Evolutionary conservation across 1,140 invertebrate species (phyloP).

Genomic region (Calosoma granatense): DNA sequence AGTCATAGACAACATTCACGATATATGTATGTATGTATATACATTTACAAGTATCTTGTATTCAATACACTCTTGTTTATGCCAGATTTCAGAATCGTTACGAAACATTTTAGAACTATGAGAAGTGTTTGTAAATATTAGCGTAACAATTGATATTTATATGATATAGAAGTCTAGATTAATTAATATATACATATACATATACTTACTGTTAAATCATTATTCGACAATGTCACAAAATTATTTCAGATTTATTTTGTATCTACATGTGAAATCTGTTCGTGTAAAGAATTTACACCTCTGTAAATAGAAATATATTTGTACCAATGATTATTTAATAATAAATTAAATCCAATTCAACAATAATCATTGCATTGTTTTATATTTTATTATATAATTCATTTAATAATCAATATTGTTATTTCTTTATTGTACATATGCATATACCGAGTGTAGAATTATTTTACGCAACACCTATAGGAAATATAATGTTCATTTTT

Average conservation of each 20-base stretch:
- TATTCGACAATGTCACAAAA: neutral
- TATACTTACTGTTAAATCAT: neutral
- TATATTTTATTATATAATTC: too few relatives aligned
- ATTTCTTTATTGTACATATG: too few relatives aligned
- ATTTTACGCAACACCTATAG: too few relatives aligned
- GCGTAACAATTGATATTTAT: neutral
- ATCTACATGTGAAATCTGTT: neutral
- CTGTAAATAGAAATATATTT: constrained; percentile 3
- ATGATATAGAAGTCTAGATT: neutral
- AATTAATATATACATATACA: neutral
- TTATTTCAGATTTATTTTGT: neutral
- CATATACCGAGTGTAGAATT: too few relatives aligned
- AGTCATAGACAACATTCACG: too few relatives aligned
- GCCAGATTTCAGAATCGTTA: too few relatives aligned
- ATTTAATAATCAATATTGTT: too few relatives aligned
- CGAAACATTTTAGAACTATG: neutral
- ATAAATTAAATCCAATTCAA: neutral
- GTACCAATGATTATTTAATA: constrained; percentile 8
- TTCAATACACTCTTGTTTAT: too few relatives aligned
- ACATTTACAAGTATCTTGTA: too few relatives aligned
- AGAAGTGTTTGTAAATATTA: neutral
- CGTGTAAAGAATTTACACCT: neutral
- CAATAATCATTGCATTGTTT: neutral
- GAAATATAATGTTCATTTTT: too few relatives aligned
- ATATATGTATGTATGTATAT: too few relatives aligned